Base-by-base conservation (phyloP, 2,113 vertebrate species). In the Columbina picui region DNA sequence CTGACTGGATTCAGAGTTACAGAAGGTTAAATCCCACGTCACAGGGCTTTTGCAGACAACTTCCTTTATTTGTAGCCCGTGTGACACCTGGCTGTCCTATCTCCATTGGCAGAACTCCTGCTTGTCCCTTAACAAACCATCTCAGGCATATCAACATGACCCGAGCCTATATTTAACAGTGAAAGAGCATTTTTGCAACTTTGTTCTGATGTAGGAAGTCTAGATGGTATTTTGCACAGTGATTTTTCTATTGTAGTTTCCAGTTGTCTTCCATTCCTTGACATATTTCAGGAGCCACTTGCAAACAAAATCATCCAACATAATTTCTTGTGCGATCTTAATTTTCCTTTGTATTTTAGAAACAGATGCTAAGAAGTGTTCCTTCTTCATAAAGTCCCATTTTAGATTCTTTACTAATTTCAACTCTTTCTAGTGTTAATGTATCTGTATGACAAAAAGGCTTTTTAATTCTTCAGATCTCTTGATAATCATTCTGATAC, bases 61-160 rank as follows among this genome's bases (percentile, higher is more conserved):
- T 84, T 77, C 34, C 47, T 86, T 92, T 91, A 74, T 79, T 87
- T 91, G 60, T 52, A 56, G 68, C 21, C 67, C 60, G 79, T 92
- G 89, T 94, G 77, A 89, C 69, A 55, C 41, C 73, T 86, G 90
- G 67, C 41, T 88, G 88, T 59, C 32, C 90, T 92, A 78, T 78
- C 64, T 90, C 67, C 83, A 60, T 55, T 86, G 80, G 68, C 60
- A 90, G 50, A 82, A 90, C 69, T 95, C 59, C 67, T 92, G 30
- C 70, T 78, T 89, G 55, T 45, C 45, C 52, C 52, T 25, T 77
- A 76, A 68, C 36, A 81, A 88, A 30, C 25, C 80, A 84, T 27
- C 53, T 80, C 68, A 90, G 56, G 26, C 29, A 56, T 12, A 87
- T 70, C 59, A 92, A 68, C 36, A 61, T 57, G 60, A 55, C 41